Evolutionary conservation across 2,113 vertebrate species (phyloP).

Genomic region (Eretmochelys imbricata): DNA sequence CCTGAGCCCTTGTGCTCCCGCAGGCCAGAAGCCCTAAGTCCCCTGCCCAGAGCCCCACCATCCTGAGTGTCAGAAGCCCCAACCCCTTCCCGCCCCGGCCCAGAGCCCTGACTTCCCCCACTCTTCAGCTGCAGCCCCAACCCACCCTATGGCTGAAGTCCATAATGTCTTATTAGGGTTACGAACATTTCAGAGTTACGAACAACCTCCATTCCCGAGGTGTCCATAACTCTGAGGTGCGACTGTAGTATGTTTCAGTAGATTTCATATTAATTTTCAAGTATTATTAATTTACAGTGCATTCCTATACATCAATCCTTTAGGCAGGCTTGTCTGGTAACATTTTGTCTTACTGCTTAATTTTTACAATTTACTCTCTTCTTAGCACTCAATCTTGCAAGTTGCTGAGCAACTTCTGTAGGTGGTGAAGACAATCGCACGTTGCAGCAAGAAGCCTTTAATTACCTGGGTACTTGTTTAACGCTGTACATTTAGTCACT

Average conservation of each 20-base stretch:
- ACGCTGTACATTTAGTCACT: conserved; percentile 14
- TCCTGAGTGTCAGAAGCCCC: too few species aligned
- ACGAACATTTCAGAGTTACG: too few species aligned
- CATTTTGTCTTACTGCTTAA: neutral
- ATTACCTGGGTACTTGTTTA: fast-evolving
- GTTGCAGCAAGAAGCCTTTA: fast-evolving
- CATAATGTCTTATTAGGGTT: too few species aligned
- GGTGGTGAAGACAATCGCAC: neutral
- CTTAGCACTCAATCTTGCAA: neutral
- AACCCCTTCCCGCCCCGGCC: too few species aligned
- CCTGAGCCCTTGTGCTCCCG: too few species aligned
- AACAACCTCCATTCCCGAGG: too few species aligned
- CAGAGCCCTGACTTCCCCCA: too few species aligned
- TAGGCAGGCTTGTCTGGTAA: neutral
- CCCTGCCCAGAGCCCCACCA: too few species aligned
- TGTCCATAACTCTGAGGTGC: too few species aligned
- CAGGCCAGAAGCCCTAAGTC: too few species aligned
- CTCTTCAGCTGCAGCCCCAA: too few species aligned
- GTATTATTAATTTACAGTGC: neutral
- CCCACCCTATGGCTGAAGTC: too few species aligned
- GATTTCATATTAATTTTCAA: neutral
- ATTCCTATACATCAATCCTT: neutral
- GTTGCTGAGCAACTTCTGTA: neutral
- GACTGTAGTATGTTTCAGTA: neutral
- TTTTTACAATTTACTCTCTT: neutral